A percentile compares a stretch with the other conserved stretches of the same genome.
phyloP scores from a whole-genome alignment of 1,140 invertebrate species.

The Aporrectodea caliginosa region DNA sequence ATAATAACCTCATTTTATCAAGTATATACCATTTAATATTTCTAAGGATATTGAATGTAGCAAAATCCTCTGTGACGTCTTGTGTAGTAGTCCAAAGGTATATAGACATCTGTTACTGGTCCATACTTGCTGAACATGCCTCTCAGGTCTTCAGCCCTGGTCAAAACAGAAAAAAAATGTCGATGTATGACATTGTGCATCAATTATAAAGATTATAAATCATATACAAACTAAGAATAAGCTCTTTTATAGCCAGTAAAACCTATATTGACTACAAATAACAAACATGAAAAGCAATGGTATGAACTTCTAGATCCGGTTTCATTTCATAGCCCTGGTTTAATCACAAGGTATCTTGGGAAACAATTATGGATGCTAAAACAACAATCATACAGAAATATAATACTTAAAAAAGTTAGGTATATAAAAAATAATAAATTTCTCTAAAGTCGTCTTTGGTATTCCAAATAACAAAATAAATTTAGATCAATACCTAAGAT shows the following conservation, averaged over 20 bases:
- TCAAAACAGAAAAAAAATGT: background rate
- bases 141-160: slow-evolving; percentile 40
- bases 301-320: background rate
- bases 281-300: background rate
- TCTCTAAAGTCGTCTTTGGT: no score
- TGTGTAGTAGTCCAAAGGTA: slow-evolving; percentile 51
- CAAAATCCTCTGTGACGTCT: slow-evolving; percentile 48
- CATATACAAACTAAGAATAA: background rate
- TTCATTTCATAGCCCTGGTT: no score
- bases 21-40: background rate
- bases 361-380: no score
- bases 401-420: no score
- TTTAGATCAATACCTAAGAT: no score
- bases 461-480: no score
- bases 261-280: background rate
- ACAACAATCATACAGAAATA: no score
- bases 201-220: slow-evolving; percentile 8
- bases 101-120: slow-evolving; percentile 48
- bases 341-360: no score
- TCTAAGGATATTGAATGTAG: slow-evolving; percentile 47
- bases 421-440: no score
- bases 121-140: slow-evolving; percentile 50
- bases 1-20: no score
- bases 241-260: background rate
- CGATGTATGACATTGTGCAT: background rate